Conservation (phyloP, 2,113 vertebrate genomes). For the Lepisosteus oculatus region DNA sequence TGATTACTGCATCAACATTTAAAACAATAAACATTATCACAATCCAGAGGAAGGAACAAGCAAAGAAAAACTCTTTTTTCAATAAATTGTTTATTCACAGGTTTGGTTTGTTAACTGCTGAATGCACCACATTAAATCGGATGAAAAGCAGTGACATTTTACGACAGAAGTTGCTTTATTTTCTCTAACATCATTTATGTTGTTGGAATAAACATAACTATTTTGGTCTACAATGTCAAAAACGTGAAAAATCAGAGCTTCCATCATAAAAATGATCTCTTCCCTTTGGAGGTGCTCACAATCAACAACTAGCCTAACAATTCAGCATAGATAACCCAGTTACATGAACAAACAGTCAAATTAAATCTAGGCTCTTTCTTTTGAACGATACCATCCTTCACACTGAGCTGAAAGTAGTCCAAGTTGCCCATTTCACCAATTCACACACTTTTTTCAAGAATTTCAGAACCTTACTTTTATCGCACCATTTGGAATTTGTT, state of each 20-base stretch:
- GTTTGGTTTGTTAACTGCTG: constrained; percentile 71
- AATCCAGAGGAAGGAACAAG: background rate
- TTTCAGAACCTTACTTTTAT: constrained; percentile 47
- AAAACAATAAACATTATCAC: background rate
- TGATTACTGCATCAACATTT: constrained; percentile 33
- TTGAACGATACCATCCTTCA: constrained; percentile 18
- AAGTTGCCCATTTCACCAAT: constrained; percentile 56
- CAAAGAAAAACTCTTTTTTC: constrained; percentile 40
- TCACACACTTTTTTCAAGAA: constrained; percentile 52
- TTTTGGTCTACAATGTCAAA: constrained; percentile 64
- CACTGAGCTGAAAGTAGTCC: constrained; percentile 34
- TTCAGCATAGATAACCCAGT: constrained; percentile 51
- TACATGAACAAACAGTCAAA: constrained; percentile 62
- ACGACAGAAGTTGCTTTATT: constrained; percentile 62
- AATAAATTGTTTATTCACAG: constrained; percentile 74
- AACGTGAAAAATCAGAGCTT: constrained; percentile 13
- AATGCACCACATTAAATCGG: constrained; percentile 70
- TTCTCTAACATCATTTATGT: constrained; percentile 61
- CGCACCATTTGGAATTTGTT: constrained; percentile 48
- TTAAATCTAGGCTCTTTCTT: constrained; percentile 48
- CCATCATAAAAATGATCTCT: background rate
- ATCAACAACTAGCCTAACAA: constrained; percentile 27
- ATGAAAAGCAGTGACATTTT: constrained; percentile 62
- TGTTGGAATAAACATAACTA: constrained; percentile 49
- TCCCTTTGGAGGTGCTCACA: constrained; percentile 12